phyloP scores from a whole-genome alignment of 2,797 vertebrate species.

The Avahi laniger region DNA sequence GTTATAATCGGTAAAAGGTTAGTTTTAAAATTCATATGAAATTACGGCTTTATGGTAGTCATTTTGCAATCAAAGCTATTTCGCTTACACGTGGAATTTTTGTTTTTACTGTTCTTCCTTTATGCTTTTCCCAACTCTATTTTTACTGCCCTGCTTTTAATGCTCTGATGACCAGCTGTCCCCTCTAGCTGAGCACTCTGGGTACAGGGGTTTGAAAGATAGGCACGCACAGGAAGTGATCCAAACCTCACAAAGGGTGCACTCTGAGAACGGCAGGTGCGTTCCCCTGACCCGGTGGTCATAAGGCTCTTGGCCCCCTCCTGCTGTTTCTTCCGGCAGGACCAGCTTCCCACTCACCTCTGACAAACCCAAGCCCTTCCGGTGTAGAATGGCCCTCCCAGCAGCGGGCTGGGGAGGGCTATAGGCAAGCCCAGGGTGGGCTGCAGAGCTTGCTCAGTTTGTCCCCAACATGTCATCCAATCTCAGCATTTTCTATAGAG shows the following conservation, averaged over 20 bases:
- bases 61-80: constrained; percentile 74
- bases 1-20: constrained; percentile 73
- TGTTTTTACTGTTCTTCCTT: constrained; percentile 41
- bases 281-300: accelerated
- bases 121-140: background rate
- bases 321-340: background rate
- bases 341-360: background rate
- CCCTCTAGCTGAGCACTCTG: background rate
- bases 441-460: too few species aligned
- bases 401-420: background rate
- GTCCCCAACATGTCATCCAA: background rate
- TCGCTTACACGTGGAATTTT: constrained; percentile 61
- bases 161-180: background rate
- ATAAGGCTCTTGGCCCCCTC: background rate
- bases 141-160: constrained; percentile 29
- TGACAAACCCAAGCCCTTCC: background rate
- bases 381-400: background rate
- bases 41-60: constrained; percentile 68
- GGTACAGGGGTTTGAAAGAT: background rate
- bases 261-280: accelerated
- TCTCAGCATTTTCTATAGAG: background rate
- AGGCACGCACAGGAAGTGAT: background rate
- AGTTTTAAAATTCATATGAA: constrained; percentile 73
- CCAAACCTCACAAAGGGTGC: background rate
- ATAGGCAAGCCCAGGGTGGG: background rate